Percentiles rank a stretch among this genome's conserved stretches.
Evolutionary conservation across 2,888 invertebrate species (phyloP).

Genomic region (Nasonovia ribisnigri): DNA sequence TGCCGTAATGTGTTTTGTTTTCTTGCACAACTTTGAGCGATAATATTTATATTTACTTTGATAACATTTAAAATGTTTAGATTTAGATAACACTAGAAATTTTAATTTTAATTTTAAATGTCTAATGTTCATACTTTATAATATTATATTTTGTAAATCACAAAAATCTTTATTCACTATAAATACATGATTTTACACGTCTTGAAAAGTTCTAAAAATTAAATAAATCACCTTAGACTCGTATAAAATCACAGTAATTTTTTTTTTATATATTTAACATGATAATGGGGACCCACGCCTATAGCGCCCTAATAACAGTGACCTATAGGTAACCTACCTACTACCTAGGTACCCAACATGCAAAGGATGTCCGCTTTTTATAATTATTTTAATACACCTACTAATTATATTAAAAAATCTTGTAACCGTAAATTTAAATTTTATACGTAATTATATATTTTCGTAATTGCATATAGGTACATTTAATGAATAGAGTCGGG

Average conservation of each 20-base stretch:
- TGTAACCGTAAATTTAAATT: not conserved
- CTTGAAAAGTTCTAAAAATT: not conserved
- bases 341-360: not conserved
- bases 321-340: not conserved
- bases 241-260: not conserved
- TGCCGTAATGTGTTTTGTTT: not conserved
- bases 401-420: constrained; percentile 5
- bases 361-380: constrained; percentile 21
- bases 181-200: not conserved
- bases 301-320: not conserved
- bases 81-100: not conserved
- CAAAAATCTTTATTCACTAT: not conserved
- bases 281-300: constrained; percentile 11
- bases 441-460: constrained; percentile 26
- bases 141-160: not conserved
- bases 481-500: constrained; percentile 2
- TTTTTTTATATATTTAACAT: constrained; percentile 16
- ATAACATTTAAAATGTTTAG: not conserved
- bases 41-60: not conserved
- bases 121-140: not conserved
- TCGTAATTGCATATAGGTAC: not conserved
- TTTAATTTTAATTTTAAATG: not conserved
- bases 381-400: constrained; percentile 18
- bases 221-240: not conserved
- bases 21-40: not conserved